Evolutionary conservation across 2,113 vertebrate genomes (phyloP), one percentile per base, ranked within the genome.

Genomic region (Anguilla japonica): DNA sequence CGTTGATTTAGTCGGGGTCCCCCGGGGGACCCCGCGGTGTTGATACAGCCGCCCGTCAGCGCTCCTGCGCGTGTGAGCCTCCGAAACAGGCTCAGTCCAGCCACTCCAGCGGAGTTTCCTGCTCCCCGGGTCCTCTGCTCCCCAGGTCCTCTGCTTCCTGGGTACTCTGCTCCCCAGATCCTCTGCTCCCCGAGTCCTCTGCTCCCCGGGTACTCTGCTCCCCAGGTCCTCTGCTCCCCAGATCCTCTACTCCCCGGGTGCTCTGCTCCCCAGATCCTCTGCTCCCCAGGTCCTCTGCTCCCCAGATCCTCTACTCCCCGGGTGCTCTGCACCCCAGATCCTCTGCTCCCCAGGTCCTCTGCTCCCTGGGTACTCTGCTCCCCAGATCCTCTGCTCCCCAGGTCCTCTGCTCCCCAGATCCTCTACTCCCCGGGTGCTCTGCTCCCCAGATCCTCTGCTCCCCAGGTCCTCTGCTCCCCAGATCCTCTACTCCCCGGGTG

Each of bases 1-100:
- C 94, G 94, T 95, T 94, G 95, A 95, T 95, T 95, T 93, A 95
- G 92, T 90, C 86, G 11, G 57, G 80, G 90, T 91, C 93, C 92
- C 91, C 92, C 91, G 86, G 90, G 91, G 93, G 93, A 91, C 87
- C 90, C 91, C 87, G 83, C 85, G 60, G 89, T 94, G 94, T 95
- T 95, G 94, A 95, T 93, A 95, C 90, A 93, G 91, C 88, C 88
- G 84, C 94, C 90, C 93, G 92, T 85, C 87, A 93, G 91, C 91
- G 91, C 92, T 92, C 92, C 40, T 22, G 39, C 1, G 56, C 8
- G 14, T 29, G n/a, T 95, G 94, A 95, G 95, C 93, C 91, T 93
- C 93, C 94, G 92, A 93, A 93, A 89, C 87, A 85, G 43, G 88
- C 83, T 71, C 87, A 84, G 87, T 91, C 91, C 92, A 90, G 91